Evolutionary conservation across 2,888 invertebrate species (phyloP), one percentile per base, ranked within the genome.

Genomic region (Octonoba sinensis): DNA sequence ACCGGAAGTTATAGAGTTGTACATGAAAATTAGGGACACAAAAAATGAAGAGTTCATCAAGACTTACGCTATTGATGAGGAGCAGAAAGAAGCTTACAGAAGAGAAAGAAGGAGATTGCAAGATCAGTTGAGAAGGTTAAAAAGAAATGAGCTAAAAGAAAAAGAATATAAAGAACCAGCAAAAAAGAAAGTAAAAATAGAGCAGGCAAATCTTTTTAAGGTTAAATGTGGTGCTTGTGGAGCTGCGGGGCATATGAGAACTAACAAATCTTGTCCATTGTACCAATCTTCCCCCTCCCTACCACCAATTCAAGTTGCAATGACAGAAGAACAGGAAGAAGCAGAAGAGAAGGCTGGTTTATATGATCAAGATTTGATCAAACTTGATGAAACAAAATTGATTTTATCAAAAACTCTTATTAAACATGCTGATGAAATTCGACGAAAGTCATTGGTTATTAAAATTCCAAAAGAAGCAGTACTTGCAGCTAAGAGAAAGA

Each of bases 71-170:
- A 95, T 97, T 0, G 70, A 84, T 56, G 98, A 99, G 86, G 94
- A 96, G 20, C 96, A 96, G 87, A 99, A 99, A 87, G 99, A 99
- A 88, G 98, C 99, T 88, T 97, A 97, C 96, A 96, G 99, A 87
- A 92, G 97, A 57, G 99, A 99, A 87, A 97, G 97, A 88, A 91
- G 99, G 60, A 92, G 96, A 69, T 94, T 97, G 85, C 99, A 99
- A 90, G 99, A 99, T 88, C 98, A 99, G 90, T 88, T 99, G 83
- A 91, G 99, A 72, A 92, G 99, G 86, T 95, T 99, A 84, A 97
- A 97, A 88, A 91, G 97, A 62, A 97, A 97, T 89, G 96, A 97
- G 88, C 96, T 90, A 83, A 89, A 89, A 79, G 89, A 89, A 73
- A 85, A 96, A 16, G 65, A 57, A n/a, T 44, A 54, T 15, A 66